These are phyloP conservation scores for Sylvicola cinctus DNA, from an alignment of 2,888 invertebrate genomes.

Conservation along the genomic window DNA sequence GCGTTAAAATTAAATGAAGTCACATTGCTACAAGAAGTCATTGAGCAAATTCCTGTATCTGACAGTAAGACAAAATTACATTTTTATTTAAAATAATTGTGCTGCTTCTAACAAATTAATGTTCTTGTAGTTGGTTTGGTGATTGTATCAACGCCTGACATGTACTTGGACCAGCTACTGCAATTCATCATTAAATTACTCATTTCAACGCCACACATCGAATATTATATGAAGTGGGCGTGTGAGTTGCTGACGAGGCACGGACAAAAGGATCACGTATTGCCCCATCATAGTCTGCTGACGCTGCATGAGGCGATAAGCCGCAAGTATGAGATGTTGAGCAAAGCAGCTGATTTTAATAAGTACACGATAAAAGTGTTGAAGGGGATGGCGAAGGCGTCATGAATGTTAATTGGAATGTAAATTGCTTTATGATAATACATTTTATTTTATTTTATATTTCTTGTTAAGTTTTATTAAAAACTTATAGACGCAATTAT, in stretches of 20 bases:
- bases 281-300: slow-evolving; percentile 42
- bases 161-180: slow-evolving; percentile 56
- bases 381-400: slow-evolving; percentile 13
- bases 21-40: slow-evolving; percentile 47
- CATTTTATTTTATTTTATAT: no score
- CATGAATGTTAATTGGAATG: no score
- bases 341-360: slow-evolving; percentile 82
- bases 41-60: slow-evolving; percentile 58
- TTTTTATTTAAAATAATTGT: slow-evolving; percentile 6
- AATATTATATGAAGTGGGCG: slow-evolving; percentile 74
- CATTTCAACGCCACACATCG: slow-evolving; percentile 62
- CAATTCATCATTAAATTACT: slow-evolving; percentile 48
- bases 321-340: slow-evolving; percentile 56
- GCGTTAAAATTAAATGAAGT: slow-evolving; percentile 71
- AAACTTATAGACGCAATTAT: no score
- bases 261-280: slow-evolving; percentile 35
- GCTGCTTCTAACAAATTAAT: slow-evolving; percentile 7
- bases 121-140: slow-evolving; percentile 49
- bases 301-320: slow-evolving; percentile 60
- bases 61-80: slow-evolving; percentile 38
- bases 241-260: slow-evolving; percentile 43
- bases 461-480: no score
- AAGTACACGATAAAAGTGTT: slow-evolving; percentile 63
- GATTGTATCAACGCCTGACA: slow-evolving; percentile 41
- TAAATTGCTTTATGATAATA: no score